Evolutionary conservation across 2,888 invertebrate genomes (phyloP).

Genomic region (Caenorhabditis japonica): DNA sequence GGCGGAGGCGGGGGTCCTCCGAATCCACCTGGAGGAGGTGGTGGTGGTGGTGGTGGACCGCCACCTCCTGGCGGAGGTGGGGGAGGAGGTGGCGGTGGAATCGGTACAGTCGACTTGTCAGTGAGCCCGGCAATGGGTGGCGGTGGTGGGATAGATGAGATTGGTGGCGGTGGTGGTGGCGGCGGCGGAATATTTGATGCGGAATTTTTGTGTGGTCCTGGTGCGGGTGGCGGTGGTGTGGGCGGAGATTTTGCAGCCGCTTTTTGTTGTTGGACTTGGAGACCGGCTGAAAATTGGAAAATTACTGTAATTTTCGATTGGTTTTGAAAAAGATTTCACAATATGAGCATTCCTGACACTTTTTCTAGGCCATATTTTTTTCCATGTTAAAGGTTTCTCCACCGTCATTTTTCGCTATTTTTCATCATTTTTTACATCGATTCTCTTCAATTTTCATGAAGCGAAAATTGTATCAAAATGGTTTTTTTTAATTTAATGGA

Average conservation of each 20-base stretch:
- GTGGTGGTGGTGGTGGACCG: slow-evolving; percentile 59
- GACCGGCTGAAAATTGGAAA: slow-evolving; percentile 58
- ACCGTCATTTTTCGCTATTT: too few species aligned
- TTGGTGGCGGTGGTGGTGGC: slow-evolving; percentile 35
- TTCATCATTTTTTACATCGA: too few species aligned
- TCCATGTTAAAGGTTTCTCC: too few species aligned
- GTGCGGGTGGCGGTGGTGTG: slow-evolving; percentile 63
- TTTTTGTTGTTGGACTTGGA: slow-evolving; percentile 60
- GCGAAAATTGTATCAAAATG: too few species aligned
- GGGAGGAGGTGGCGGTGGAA: slow-evolving; percentile 63
- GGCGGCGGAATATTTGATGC: slow-evolving; percentile 33
- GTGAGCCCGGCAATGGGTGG: slow-evolving; percentile 50
- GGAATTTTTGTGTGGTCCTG: slow-evolving; percentile 57
- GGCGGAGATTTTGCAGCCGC: slow-evolving; percentile 40
- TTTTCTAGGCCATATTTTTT: too few species aligned
- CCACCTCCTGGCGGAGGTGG: slow-evolving; percentile 72
- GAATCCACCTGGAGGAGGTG: slow-evolving; percentile 50
- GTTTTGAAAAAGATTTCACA: too few species aligned
- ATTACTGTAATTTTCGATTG: too few species aligned
- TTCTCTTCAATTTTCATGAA: too few species aligned
- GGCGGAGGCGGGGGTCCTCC: slow-evolving; percentile 77
- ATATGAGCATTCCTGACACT: too few species aligned
- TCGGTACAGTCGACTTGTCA: slow-evolving; percentile 34
- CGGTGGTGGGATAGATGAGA: slow-evolving; percentile 53
- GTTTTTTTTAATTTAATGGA: too few species aligned